Base-by-base conservation (phyloP, 2,888 invertebrate species). In the Trissolcus brochymenae region DNA sequence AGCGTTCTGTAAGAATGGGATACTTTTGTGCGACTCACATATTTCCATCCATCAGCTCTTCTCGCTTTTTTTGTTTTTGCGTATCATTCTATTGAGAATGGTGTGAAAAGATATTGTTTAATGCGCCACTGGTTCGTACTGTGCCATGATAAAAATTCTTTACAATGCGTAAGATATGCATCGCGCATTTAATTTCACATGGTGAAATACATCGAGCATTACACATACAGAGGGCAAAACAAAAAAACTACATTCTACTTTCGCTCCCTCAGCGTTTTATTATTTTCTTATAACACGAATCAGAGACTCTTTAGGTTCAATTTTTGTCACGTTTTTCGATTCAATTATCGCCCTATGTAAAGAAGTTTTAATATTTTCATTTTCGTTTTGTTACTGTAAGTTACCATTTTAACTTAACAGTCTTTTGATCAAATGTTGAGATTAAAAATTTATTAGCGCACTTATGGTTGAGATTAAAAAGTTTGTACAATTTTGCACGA, bases 91-190 rank as follows among this genome's bases (percentile, higher is more conserved):
- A 72, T 76, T 76, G 72, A 67, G 59, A 72, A 62, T 64, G 67
- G 67, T 68, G 72, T 68, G 77, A 73, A 77, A 67, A 72, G 72
- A 68, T 67, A 67, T 73, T 72, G 72, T 72, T 72, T 65, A 72
- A 73, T 65, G 77, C 67, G 51, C 64, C 77, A 60, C 50, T 60
- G 72, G 64, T 64, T 73, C 57, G 46, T 14, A 64, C 55, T 54
- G 71, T 57, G 71, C 71, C 66, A 61, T 64, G 56, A 73, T 77
- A 73, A 62, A 75, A 72, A 77, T 77, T 55, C 50, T 71, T 19
- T 49, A 61, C 66, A 76, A 76, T 61, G 62, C 46, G 50, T 71
- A 76, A 76, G 61, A 71, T 76, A 66, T 71, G 57, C 41, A 76
- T 76, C 71, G 62, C 56, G 59, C 25, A 16, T 51, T 70, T 60